Evolutionary conservation across 2,113 vertebrate species (phyloP), one percentile per base, ranked within the genome.

Genomic region (Salvelinus namaycush): DNA sequence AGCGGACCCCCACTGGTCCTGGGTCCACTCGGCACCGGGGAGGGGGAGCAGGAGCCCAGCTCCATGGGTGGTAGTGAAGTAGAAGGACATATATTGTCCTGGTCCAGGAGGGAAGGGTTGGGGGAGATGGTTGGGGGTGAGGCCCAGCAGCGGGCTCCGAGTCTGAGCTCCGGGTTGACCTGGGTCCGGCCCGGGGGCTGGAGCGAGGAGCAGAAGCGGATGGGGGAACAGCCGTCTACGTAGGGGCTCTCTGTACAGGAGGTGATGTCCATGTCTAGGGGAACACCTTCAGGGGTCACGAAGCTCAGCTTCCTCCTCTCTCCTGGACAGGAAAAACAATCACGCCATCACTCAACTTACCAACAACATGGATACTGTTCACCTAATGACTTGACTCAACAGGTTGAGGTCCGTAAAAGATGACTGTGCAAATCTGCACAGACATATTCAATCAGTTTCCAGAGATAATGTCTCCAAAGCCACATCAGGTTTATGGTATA

Each of bases 171-270:
- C 26, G 39, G 39, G 39, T 71, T 73, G 1, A 9, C 16, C 26
- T 83, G 76, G 26, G 20, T 79, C 64, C 76, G 72, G 68, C 70
- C 67, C 4, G 79, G 82, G 22, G 76, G 78, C 44, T 87, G 94
- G 77, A 93, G 79, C 3, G 95, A 95, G 77, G 96, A 97, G 73
- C 90, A 94, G 68, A 92, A 96, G 71, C 93, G 95, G 81, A 99
- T 96, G 12, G 98, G 97, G 76, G 97, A 98, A 84, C 96, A 98
- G 24, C 97, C 97, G 77, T 98, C 98, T 39, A 97, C 93, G 0
- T 94, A 96, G 4, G 97, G 96, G 86, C 95, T 97, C 89, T 89
- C 89, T 12, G 89, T 88, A 20, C 91, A 88, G 1, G 91, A 74
- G 70, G 87, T 87, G 60, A 91, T 76, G 31, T 91, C 90, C 16